These are phyloP conservation scores for Cephalophus harveyi DNA, from an alignment of 2,113 vertebrate species.

Conservation along the genomic window DNA sequence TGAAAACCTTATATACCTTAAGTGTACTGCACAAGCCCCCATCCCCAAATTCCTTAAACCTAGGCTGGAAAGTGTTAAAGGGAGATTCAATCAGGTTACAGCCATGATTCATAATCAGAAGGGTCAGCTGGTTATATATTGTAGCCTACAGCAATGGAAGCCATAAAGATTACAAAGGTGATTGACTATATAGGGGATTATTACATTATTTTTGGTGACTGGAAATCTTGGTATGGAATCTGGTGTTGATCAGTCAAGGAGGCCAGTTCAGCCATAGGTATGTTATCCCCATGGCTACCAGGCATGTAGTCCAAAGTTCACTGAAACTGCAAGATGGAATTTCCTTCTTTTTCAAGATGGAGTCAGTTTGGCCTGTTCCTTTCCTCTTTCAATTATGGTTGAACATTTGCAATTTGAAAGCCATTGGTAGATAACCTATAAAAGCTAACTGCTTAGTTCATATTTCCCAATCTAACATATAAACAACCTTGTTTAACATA, in stretches of 20 bases:
- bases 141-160: neutral
- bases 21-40: neutral
- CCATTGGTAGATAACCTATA: neutral
- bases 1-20: neutral
- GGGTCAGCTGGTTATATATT: neutral
- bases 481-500: neutral
- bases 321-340: neutral
- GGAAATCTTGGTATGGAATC: neutral
- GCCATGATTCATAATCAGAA: neutral
- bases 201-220: neutral
- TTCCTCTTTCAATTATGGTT: neutral
- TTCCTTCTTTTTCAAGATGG: neutral
- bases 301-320: neutral
- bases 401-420: neutral
- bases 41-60: neutral
- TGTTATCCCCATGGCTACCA: neutral
- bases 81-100: neutral
- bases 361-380: neutral
- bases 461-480: neutral
- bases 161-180: neutral
- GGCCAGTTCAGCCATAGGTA: neutral
- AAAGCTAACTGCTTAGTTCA: neutral
- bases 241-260: neutral
- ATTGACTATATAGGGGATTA: neutral
- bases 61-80: neutral